phyloP scores from a whole-genome alignment of 2,113 vertebrate species.

The Campylorhamphus procurvoides region DNA sequence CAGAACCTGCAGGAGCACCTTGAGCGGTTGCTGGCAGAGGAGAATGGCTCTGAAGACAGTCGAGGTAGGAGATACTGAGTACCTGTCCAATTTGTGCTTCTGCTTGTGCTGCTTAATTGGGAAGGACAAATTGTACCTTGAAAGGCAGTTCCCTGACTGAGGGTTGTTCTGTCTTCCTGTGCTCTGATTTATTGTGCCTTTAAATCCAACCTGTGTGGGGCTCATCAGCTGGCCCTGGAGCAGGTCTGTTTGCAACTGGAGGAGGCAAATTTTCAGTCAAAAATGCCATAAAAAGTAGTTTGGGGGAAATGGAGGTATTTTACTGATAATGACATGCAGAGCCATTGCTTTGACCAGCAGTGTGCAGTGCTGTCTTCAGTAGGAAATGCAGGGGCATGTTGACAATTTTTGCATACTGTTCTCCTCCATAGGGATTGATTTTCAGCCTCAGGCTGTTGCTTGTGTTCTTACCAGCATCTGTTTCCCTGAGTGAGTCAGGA shows the following conservation, averaged over 20 bases:
- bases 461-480: not conserved
- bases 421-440: not conserved
- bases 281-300: not conserved
- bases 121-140: not conserved
- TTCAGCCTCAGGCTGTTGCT: not conserved
- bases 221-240: not conserved
- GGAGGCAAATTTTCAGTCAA: not conserved
- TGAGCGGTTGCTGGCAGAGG: conserved; percentile 86
- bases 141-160: not conserved
- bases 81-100: not conserved
- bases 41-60: conserved; percentile 75
- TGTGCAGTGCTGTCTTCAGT: not conserved
- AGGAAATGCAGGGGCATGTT: not conserved
- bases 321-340: not conserved
- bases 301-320: not conserved
- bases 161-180: not conserved
- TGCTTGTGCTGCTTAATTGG: not conserved
- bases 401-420: not conserved
- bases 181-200: not conserved
- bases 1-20: conserved; percentile 90
- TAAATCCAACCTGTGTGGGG: not conserved
- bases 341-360: not conserved
- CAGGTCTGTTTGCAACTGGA: not conserved
- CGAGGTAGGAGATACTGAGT: conserved; percentile 71
- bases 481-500: not conserved